Conservation (phyloP, 2,113 vertebrate genomes). For the Seriola aureovittata region DNA sequence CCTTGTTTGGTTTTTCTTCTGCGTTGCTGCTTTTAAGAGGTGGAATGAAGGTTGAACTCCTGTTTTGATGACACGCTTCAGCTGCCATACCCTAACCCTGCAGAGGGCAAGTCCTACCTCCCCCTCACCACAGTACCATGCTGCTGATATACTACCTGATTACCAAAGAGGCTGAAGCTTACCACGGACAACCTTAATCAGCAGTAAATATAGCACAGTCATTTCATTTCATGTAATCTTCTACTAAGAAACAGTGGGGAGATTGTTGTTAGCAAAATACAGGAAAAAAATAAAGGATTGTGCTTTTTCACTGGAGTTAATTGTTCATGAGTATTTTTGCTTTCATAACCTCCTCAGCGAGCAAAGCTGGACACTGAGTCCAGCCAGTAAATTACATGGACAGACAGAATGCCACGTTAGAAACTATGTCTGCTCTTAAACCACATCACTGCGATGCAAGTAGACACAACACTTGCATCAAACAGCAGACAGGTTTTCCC, state of each 20-base stretch:
- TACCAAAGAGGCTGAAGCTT: conserved; percentile 2
- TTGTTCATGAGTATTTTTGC: conserved; percentile 1
- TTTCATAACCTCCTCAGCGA: conserved; percentile 37
- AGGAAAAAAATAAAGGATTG: conserved; percentile 51
- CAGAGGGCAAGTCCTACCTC: background rate
- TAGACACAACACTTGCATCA: background rate
- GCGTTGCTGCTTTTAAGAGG: background rate
- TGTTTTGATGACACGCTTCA: background rate
- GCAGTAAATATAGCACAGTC: conserved; percentile 43
- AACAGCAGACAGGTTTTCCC: background rate
- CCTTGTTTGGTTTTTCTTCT: conserved; percentile 29
- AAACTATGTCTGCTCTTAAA: background rate
- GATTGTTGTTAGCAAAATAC: conserved; percentile 31
- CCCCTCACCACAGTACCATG: background rate
- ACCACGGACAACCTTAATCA: conserved; percentile 40
- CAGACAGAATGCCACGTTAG: background rate
- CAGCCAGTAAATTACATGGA: background rate
- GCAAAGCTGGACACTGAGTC: background rate
- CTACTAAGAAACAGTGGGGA: conserved; percentile 49
- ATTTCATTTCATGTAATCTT: conserved; percentile 43
- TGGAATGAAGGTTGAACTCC: background rate
- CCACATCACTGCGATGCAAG: background rate
- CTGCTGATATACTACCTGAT: conserved; percentile 13
- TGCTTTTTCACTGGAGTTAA: conserved; percentile 5
- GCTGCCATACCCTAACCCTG: background rate